Base-by-base conservation (phyloP, 2,888 invertebrate genomes). In the Lysandra bellargus region DNA sequence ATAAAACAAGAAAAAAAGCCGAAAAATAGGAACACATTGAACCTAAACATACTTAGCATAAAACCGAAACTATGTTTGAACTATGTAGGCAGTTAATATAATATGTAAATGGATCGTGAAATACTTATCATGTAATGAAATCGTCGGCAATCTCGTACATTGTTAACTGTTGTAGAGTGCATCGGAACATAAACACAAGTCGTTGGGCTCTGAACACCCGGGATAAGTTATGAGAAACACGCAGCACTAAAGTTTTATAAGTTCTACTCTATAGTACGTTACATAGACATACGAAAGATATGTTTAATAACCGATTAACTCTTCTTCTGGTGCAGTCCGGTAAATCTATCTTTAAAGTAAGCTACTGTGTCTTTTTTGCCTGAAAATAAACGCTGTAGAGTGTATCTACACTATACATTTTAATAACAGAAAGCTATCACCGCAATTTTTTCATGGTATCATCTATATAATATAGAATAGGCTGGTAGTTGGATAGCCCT, bases 161-260 rank as follows among this genome's bases (percentile, higher is more conserved):
- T 49, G 69, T 69, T 79, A 80, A 64, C 79, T 69, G 40, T 61
- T 73, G 57, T 57, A 44, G 73, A 78, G 78, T 78, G 77, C 78
- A 80, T 73, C 78, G 79, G 37, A 80, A 80, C 77, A 80, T 80
- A 81, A 81, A 82, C 82, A 82, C 81, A 82, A 81, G 80, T 80
- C 74, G 80, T 80, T 78, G 75, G 73, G 79, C 79, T 78, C 78
- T 78, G 64, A 78, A 80, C 81, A 78, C 81, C 79, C 72, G 76
- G 79, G 72, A 79, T 81, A 81, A 83, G 80, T 82, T 83, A 82
- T 83, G 81, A 80, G 76, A 60, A 82, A 82, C 82, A 81, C 82
- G 79, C 81, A 82, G 83, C 81, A 80, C 80, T 83, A 83, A 83
- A 83, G 80, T 83, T 83, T 79, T 79, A 79, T 81, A 80, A 53